Base-by-base conservation (phyloP, 2,797 vertebrate genomes). In the Vultur gryphus region DNA sequence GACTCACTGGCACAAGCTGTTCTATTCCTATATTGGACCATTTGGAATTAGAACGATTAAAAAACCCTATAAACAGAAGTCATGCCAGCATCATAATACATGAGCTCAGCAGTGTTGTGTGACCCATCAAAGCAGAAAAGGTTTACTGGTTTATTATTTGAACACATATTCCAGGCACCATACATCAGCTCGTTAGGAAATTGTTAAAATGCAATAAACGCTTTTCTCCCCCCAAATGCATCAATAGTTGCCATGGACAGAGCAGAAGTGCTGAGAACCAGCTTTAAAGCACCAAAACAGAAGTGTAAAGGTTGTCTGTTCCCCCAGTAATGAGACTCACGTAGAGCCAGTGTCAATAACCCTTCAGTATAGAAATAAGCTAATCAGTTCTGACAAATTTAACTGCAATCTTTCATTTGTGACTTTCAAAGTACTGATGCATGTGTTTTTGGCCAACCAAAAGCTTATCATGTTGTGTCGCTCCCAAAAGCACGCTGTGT, bases 281-380 rank as follows among this genome's bases (percentile, higher is more conserved):
- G 88, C 71, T 82, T 94, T 86, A 92, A 93, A 95, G 96, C 90
- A 94, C 96, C 94, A 93, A 91, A 76, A 73, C 84, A 92, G 82
- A 96, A 96, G 75, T 46, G 84, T 76, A 87, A 96, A 82, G 41
- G 93, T 37, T 91, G 67, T 87, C 77, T 77, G 37, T 87, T 88
- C 25, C 87, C 87, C 66, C 72, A 82, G 66, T 73, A 79, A 86
- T 0, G 1, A 93, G 76, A 67, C 82, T 79, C n/a, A 4, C 0
- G 0, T 21, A 69, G 31, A 96, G 44, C 65, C 85, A 89, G 31
- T n/a, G 90, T 71, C 70, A 78, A 57, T 25, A 73, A 72, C 64
- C 64, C 46, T 76, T 61, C 73, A 35, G 83, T 25, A 69, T 11
- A 64, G 70, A 79, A 89, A 87, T 5, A 71, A 0, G 0, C n/a